These are phyloP conservation scores for Porites lutea DNA, from an alignment of 64 coral and sea anemone genomes.

Conservation along the genomic window DNA sequence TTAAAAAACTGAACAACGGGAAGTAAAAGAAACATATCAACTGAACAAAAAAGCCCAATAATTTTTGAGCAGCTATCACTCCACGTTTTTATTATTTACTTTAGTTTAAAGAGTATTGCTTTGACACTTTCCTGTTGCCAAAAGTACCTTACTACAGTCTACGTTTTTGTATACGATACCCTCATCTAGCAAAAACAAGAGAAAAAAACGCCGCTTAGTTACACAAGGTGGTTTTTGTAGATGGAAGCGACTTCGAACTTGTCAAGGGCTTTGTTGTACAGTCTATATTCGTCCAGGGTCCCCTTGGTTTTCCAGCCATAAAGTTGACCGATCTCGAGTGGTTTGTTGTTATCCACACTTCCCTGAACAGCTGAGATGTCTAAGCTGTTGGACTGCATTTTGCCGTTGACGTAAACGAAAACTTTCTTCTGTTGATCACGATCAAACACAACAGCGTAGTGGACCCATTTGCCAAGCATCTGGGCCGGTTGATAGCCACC, in stretches of 20 bases:
- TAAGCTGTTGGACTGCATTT: conserved; percentile 37
- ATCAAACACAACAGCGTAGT: conserved; percentile 60
- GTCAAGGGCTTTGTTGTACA: conserved; percentile 62
- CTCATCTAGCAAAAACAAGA: no score
- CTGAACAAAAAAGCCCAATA: no score
- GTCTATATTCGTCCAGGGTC: conserved; percentile 64
- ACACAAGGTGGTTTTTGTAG: conserved; percentile 59
- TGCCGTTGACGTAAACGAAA: conserved; percentile 67
- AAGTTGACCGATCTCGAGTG: conserved; percentile 51
- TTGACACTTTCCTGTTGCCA: no score
- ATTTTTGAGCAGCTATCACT: no score
- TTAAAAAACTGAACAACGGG: no score
- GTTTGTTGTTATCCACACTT: conserved; percentile 55
- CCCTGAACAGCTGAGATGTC: conserved; percentile 56
- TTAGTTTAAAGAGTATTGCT: no score
- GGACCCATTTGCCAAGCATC: conserved; percentile 45
- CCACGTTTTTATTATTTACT: no score
- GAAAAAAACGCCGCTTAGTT: background rate
- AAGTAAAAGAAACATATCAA: no score
- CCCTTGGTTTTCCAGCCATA: conserved; percentile 82
- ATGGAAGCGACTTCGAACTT: conserved; percentile 21
- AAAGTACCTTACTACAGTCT: no score
- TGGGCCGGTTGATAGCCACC: conserved; percentile 38
- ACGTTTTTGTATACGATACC: no score
- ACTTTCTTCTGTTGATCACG: conserved; percentile 23